Evolutionary conservation across 1,140 invertebrate species (phyloP).

Genomic region (Drosophila paulistorum): DNA sequence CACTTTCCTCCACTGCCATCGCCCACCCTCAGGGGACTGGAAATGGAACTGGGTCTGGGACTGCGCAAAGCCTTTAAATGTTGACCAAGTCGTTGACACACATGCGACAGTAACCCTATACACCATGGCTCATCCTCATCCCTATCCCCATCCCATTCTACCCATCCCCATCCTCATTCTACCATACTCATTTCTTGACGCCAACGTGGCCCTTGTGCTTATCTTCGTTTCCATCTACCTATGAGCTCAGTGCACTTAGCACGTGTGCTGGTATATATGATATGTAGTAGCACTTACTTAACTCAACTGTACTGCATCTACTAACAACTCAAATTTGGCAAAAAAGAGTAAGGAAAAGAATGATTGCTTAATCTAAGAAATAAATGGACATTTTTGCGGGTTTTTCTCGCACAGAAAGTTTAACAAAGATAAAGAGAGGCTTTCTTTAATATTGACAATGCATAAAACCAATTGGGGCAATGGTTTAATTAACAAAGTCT

Average conservation of each 20-base stretch:
- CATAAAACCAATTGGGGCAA: background rate
- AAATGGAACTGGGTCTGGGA: slow-evolving; percentile 27
- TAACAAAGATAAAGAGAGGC: background rate
- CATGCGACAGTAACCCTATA: slow-evolving; percentile 49
- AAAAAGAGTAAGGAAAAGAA: background rate
- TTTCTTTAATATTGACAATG: background rate
- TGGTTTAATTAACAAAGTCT: slow-evolving; percentile 3
- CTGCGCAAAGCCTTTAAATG: slow-evolving; percentile 73
- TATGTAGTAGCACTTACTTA: background rate
- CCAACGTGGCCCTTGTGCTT: background rate
- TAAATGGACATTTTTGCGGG: background rate
- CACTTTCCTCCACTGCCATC: background rate
- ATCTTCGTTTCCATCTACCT: slow-evolving; percentile 8
- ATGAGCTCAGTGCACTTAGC: slow-evolving; percentile 1
- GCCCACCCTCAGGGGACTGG: background rate
- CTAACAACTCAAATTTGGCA: background rate
- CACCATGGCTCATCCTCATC: no score
- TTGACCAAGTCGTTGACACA: slow-evolving; percentile 80
- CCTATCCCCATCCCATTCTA: background rate
- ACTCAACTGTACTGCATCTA: background rate
- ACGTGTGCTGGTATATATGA: background rate
- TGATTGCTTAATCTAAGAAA: background rate
- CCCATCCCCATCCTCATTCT: background rate
- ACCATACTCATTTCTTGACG: background rate
- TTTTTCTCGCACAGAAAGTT: no score